These are phyloP conservation scores for Strigops habroptila DNA, from an alignment of 2,113 vertebrate genomes.

Conservation along the genomic window DNA sequence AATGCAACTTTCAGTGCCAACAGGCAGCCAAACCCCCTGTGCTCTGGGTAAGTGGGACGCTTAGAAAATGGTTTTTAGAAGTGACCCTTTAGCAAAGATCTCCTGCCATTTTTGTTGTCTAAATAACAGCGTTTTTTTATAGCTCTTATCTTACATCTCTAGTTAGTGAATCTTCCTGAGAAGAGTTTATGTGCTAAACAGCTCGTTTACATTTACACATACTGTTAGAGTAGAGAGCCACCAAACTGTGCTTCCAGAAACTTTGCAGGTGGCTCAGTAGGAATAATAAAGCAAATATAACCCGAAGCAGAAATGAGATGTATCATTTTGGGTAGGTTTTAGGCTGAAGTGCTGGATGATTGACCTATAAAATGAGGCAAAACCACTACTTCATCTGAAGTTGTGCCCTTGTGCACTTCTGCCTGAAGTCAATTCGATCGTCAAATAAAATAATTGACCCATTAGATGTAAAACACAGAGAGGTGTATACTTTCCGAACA, in stretches of 20 bases:
- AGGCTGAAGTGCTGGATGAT: not conserved
- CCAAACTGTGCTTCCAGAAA: not conserved
- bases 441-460: not conserved
- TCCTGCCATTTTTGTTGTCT: not conserved
- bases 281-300: not conserved
- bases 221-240: not conserved
- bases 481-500: not conserved
- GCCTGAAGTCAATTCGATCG: not conserved
- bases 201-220: not conserved
- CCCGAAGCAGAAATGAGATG: not conserved
- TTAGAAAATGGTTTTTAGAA: not conserved
- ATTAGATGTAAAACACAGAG: not conserved
- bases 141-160: not conserved
- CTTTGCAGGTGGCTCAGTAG: not conserved
- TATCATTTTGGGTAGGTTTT: not conserved
- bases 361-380: not conserved
- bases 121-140: not conserved
- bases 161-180: not conserved
- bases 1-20: not conserved
- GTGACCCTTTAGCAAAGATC: not conserved
- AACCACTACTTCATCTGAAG: not conserved
- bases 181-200: not conserved
- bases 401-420: not conserved
- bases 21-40: not conserved
- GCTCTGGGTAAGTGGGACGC: not conserved